phyloP scores from a whole-genome alignment of 2,797 vertebrate species.

The Pelochelys cantorii region DNA sequence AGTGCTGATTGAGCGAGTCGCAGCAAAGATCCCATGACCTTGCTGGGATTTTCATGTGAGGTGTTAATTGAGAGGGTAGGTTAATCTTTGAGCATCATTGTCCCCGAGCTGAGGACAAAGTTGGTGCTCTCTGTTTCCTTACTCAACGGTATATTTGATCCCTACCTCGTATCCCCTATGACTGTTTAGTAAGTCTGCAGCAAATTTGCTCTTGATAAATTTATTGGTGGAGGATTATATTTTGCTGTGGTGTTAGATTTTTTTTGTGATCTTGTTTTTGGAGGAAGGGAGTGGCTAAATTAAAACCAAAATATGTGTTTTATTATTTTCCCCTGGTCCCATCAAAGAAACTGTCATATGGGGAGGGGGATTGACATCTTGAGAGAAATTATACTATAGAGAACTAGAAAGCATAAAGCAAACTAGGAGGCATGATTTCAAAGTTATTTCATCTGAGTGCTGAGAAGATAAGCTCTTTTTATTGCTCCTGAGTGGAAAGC shows the following conservation, averaged over 20 bases:
- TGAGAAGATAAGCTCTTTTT: constrained; percentile 60
- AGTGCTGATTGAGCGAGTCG: constrained; percentile 89
- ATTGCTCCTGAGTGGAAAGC: constrained; percentile 48
- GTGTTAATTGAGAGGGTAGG: constrained; percentile 98
- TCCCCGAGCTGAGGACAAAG: constrained; percentile 88
- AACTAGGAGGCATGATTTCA: constrained; percentile 39
- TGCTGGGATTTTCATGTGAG: constrained; percentile 91
- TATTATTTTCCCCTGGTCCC: not conserved
- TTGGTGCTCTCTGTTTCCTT: constrained; percentile 86
- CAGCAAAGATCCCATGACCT: constrained; percentile 90
- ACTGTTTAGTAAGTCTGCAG: constrained; percentile 72
- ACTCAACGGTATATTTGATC: constrained; percentile 82
- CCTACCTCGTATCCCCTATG: constrained; percentile 73
- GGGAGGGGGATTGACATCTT: constrained; percentile 15
- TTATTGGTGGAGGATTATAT: constrained; percentile 70
- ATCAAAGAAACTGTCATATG: constrained; percentile 44
- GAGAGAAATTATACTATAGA: constrained; percentile 46
- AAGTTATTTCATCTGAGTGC: constrained; percentile 38
- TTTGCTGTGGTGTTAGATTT: constrained; percentile 75
- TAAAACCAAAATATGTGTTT: constrained; percentile 58
- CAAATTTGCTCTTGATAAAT: constrained; percentile 77
- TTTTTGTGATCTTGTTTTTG: constrained; percentile 37
- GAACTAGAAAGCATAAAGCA: not conserved
- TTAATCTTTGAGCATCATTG: constrained; percentile 90
- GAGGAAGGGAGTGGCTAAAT: constrained; percentile 51